phyloP scores from a whole-genome alignment of 2,797 vertebrate genomes.

The Gymnodraco acuticeps region DNA sequence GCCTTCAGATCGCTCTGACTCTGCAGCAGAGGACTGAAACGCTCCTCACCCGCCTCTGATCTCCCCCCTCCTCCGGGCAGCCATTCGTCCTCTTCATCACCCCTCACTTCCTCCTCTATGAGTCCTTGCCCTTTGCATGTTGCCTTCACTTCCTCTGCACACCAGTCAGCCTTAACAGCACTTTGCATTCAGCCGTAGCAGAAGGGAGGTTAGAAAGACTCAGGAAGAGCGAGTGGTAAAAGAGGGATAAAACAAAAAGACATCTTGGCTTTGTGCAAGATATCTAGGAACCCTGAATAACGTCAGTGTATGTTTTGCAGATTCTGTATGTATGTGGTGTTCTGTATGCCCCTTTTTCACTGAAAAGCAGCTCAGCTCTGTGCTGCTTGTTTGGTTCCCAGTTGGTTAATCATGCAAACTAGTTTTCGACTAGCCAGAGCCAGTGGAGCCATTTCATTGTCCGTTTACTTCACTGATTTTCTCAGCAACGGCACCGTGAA shows the following conservation, averaged over 20 bases:
- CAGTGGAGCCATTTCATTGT: no score
- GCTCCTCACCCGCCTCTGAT: slow-evolving; percentile 17
- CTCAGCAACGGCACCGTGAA: no score
- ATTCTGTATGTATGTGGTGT: neutral
- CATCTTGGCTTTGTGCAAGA: neutral
- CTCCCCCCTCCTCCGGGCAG: slow-evolving; percentile 29
- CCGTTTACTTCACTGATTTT: no score
- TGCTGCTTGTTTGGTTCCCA: no score
- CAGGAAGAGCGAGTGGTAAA: slow-evolving; percentile 1
- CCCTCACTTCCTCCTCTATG: slow-evolving; percentile 29
- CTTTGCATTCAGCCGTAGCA: slow-evolving; percentile 31
- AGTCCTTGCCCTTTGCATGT: slow-evolving; percentile 55
- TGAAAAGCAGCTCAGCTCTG: no score
- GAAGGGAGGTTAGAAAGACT: slow-evolving; percentile 6
- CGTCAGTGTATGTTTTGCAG: slow-evolving; percentile 1
- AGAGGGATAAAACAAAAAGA: no score
- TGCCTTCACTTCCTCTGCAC: slow-evolving; percentile 43
- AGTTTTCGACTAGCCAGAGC: no score
- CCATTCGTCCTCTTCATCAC: slow-evolving; percentile 16
- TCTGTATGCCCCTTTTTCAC: no score
- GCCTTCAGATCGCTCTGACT: slow-evolving; percentile 31
- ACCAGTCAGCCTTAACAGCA: slow-evolving; percentile 38
- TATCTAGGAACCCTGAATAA: neutral
- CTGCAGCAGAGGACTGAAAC: slow-evolving; percentile 38
- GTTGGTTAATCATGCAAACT: no score